Conservation (phyloP, 2,113 vertebrate genomes). For the Polyodon spathula region DNA sequence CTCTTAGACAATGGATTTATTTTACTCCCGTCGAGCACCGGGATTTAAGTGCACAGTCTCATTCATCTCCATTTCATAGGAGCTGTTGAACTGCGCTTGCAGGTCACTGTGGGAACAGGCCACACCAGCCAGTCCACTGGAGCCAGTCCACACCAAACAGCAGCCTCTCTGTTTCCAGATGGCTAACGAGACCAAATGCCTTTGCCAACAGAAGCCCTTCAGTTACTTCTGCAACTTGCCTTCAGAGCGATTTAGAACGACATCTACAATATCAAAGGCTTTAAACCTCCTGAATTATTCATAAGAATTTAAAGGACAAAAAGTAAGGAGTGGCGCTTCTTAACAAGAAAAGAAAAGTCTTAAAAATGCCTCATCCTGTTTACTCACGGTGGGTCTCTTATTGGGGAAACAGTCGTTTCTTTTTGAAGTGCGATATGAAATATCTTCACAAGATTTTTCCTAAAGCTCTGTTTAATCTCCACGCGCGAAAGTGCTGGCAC, state of each 20-base stretch:
- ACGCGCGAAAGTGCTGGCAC: conserved; percentile 12
- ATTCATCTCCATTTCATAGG: too few relatives aligned
- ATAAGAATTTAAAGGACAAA: conserved; percentile 16
- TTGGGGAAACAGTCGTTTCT: conserved; percentile 14
- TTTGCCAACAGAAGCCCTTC: too few relatives aligned
- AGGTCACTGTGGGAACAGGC: too few relatives aligned
- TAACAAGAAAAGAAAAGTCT: neutral
- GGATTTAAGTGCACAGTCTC: neutral
- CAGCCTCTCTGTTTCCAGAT: too few relatives aligned
- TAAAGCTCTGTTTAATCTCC: conserved; percentile 14
- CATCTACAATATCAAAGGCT: conserved; percentile 12
- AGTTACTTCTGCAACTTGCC: conserved; percentile 2
- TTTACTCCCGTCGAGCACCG: neutral
- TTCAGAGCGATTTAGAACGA: conserved; percentile 19
- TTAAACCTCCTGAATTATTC: conserved; percentile 16
- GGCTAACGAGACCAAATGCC: too few relatives aligned
- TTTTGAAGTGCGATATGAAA: conserved; percentile 18
- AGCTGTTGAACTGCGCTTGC: too few relatives aligned
- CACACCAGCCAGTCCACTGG: too few relatives aligned
- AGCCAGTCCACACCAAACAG: too few relatives aligned
- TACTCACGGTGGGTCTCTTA: neutral
- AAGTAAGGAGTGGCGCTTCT: conserved; percentile 1
- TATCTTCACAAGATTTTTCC: conserved; percentile 14
- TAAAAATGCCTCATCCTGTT: conserved; percentile 2
- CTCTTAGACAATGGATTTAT: neutral